These are phyloP conservation scores for Rhopalosiphum padi DNA, from an alignment of 1,140 invertebrate genomes.

Conservation along the genomic window DNA sequence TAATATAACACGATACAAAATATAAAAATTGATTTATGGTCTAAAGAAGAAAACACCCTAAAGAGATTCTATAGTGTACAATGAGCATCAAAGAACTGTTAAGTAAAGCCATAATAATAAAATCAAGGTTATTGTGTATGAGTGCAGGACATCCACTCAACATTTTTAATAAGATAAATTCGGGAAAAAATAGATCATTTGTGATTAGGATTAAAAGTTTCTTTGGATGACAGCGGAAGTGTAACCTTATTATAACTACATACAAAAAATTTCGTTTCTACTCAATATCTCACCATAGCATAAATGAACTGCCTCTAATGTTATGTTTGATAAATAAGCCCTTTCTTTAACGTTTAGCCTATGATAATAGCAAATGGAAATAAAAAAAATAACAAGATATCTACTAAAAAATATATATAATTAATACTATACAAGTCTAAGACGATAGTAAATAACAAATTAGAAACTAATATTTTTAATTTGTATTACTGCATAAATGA, in stretches of 20 bases:
- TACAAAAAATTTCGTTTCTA: background rate
- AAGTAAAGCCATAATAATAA: conserved; percentile 28
- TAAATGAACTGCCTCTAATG: background rate
- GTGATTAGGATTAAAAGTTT: conserved; percentile 10
- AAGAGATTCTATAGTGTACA: conserved; percentile 36
- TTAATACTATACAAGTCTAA: background rate
- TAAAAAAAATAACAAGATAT: background rate
- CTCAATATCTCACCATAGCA: background rate
- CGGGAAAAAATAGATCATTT: background rate
- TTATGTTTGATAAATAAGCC: background rate
- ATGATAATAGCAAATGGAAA: background rate
- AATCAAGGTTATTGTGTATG: background rate
- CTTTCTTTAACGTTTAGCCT: background rate
- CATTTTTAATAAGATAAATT: conserved; percentile 15
- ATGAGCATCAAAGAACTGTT: conserved; percentile 24
- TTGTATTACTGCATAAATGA: background rate
- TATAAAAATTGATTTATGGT: conserved; percentile 24
- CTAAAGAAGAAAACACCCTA: conserved; percentile 40
- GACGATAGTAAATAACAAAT: background rate
- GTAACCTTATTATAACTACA: conserved; percentile 5
- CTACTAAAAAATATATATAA: background rate
- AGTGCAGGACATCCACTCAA: background rate
- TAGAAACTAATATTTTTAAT: background rate
- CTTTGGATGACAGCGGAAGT: background rate
- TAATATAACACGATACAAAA: conserved; percentile 36